Evolutionary conservation across 2,797 vertebrate species (phyloP).

Genomic region (Peromyscus eremicus): DNA sequence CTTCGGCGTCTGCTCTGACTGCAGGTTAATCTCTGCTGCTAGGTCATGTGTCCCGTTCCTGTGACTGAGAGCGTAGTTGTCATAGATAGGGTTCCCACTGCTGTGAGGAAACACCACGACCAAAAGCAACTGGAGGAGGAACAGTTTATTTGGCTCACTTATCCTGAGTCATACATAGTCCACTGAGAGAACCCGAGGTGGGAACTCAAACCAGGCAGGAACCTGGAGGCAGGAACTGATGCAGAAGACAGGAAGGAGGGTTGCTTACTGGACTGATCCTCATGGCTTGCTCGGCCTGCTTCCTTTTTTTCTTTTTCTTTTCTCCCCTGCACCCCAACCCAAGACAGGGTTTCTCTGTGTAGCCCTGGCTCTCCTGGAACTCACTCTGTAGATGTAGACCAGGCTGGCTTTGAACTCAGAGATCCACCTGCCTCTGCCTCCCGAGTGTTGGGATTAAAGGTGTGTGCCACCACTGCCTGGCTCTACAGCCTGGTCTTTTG

Average conservation of each 20-base stretch:
- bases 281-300: not conserved
- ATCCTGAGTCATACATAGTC: not conserved
- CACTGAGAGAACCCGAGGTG: not conserved
- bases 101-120: not conserved
- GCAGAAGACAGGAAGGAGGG: not conserved
- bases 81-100: not conserved
- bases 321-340: too few relatives aligned
- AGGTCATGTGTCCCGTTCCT: not conserved
- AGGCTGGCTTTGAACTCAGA: not conserved
- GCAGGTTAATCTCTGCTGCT: not conserved
- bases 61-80: not conserved
- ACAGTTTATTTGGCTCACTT: not conserved
- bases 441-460: not conserved
- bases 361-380: not conserved
- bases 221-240: not conserved
- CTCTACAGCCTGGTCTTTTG: not conserved
- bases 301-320: not conserved
- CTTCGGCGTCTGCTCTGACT: not conserved
- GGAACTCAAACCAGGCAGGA: not conserved
- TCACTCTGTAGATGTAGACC: not conserved
- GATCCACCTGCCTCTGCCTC: not conserved
- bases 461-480: not conserved
- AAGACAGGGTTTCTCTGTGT: not conserved
- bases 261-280: not conserved
- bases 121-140: not conserved